Base-by-base conservation (phyloP, 2,888 invertebrate genomes). In the Nomada lathburiana region DNA sequence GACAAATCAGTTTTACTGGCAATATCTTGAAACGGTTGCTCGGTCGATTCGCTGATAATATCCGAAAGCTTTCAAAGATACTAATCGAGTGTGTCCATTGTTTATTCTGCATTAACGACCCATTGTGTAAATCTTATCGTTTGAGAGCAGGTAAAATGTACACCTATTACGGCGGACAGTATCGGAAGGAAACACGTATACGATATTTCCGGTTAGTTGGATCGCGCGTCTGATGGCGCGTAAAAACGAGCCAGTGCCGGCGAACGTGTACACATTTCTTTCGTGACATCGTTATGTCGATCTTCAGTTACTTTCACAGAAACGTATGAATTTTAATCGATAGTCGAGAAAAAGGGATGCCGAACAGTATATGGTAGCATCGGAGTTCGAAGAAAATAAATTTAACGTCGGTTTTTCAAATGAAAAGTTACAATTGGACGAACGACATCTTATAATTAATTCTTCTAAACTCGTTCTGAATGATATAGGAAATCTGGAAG, bases 191-290 rank as follows among this genome's bases (percentile, higher is more conserved):
- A 79, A 73, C 29, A 26, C 60, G 50, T 11, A n/a, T 36, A 29
- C 62, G 75, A 78, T 59, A 72, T 78, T 68, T 78, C 65, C 76
- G 53, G 79, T 29, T 68, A 57, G 76, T 57, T 55, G 86, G 86
- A 69, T 73, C 81, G 67, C 60, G 52, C 53, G 72, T 57, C 78
- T 73, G 79, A 82, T 78, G 71, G 68, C 64, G 73, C 80, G 83
- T 80, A 80, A 86, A 88, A 81, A 64, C 83, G 75, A 88, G 84
- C 75, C 82, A 88, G 84, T 88, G 73, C 86, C 86, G 88, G 84
- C 87, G 86, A 76, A 70, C 80, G 79, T 47, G 47, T 47, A 7
- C 36, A 36, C 72, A 73, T 79, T 84, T 80, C 72, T 83, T 63
- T 65, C 59, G 59, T 29, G 52, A 55, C 59, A 62, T 44, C 73